Evolutionary conservation across 2,113 vertebrate species (phyloP).

Genomic region (Xerus inauris): DNA sequence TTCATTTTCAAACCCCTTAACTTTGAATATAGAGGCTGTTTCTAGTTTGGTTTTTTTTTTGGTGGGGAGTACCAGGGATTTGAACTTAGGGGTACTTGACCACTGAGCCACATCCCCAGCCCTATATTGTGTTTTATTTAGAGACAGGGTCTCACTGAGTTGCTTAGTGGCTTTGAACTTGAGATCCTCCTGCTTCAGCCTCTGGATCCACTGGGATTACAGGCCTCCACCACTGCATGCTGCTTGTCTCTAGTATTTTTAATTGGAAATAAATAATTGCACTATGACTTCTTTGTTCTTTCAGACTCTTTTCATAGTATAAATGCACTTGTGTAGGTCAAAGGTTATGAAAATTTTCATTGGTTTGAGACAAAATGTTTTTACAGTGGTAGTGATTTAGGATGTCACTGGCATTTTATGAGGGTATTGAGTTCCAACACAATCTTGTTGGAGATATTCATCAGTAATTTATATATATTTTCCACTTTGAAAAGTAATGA

Average conservation of each 20-base stretch:
- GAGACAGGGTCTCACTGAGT: too few species aligned
- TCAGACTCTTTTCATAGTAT: neutral
- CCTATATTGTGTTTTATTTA: too few species aligned
- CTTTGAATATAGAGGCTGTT: neutral
- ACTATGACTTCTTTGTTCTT: neutral
- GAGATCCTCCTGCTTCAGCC: too few species aligned
- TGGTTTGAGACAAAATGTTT: neutral
- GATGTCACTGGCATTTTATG: neutral
- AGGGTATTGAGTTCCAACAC: too few species aligned
- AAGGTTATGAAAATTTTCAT: neutral
- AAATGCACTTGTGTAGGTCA: neutral
- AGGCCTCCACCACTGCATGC: too few species aligned
- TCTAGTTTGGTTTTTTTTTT: neutral
- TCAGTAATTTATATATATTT: neutral
- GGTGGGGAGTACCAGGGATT: too few species aligned
- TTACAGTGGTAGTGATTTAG: neutral
- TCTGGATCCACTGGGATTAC: too few species aligned
- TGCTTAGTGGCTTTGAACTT: too few species aligned
- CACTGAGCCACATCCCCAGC: too few species aligned
- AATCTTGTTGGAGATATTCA: neutral
- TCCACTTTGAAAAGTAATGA: neutral
- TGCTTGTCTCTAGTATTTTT: neutral
- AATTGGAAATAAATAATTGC: neutral
- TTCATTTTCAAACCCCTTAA: neutral
- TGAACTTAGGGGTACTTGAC: too few species aligned